A percentile compares a stretch with the other conserved stretches of the same genome.
Conservation (phyloP, 2,797 vertebrate genomes). For the Peromyscus melanophrys region DNA sequence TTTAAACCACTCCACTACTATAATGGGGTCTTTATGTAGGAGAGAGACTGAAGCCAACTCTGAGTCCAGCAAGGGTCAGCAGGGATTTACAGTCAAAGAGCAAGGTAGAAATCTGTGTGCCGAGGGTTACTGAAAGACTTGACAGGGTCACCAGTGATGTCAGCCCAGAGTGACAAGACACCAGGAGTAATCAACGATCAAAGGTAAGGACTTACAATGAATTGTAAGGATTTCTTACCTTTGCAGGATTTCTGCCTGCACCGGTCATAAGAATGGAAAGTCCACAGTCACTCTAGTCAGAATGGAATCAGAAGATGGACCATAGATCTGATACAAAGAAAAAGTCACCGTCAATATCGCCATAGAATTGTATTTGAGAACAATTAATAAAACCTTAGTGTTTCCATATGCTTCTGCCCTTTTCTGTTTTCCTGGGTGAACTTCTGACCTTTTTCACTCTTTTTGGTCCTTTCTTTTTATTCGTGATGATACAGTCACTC, state of each 20-base stretch:
- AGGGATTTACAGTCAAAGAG: neutral
- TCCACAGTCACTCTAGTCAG: neutral
- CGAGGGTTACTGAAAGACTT: neutral
- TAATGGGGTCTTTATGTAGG: neutral
- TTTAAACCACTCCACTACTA: neutral
- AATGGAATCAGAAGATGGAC: neutral
- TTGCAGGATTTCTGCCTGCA: neutral
- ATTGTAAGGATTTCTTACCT: too few relatives aligned
- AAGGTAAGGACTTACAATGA: neutral
- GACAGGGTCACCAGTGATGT: neutral
- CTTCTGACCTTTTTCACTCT: conserved; percentile 68
- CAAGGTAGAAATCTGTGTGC: neutral
- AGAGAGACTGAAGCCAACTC: neutral
- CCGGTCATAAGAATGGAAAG: neutral
- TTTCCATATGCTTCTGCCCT: neutral
- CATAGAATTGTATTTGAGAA: neutral
- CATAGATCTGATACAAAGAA: neutral
- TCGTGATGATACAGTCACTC: neutral
- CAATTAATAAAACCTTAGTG: neutral
- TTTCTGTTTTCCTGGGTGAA: conserved; percentile 48
- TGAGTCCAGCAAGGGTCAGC: neutral
- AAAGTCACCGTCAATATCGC: too few relatives aligned
- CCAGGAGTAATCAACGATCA: neutral
- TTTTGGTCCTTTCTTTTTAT: conserved; percentile 20
- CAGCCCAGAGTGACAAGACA: neutral